These are phyloP conservation scores for Pristionchus maxplancki DNA, from an alignment of 2,888 invertebrate genomes.

Conservation along the genomic window DNA sequence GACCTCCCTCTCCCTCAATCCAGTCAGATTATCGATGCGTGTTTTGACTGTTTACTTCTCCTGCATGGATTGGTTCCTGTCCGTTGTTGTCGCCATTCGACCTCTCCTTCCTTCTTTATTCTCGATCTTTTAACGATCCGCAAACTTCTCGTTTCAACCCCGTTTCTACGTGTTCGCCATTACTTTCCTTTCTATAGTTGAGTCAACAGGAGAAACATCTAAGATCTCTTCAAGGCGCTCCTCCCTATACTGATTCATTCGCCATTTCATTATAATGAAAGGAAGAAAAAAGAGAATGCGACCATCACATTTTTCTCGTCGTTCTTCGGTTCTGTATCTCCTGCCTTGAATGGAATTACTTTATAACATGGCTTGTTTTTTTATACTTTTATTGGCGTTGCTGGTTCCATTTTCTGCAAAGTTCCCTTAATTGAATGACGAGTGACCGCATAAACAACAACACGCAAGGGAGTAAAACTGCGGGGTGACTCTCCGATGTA, in stretches of 20 bases:
- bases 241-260: background rate
- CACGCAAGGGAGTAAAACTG: background rate
- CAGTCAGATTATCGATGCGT: constrained; percentile 16
- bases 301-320: no score
- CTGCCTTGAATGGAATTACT: no score
- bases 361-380: no score
- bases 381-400: no score
- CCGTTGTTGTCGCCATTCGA: background rate
- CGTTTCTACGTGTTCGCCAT: background rate
- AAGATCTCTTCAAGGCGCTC: background rate
- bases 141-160: background rate
- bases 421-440: background rate
- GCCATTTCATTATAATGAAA: background rate
- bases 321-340: no score
- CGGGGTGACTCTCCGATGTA: background rate
- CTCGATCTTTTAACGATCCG: constrained; percentile 1
- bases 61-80: background rate
- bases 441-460: background rate
- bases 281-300: no score
- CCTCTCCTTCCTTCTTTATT: background rate
- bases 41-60: constrained; percentile 1
- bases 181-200: background rate
- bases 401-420: background rate
- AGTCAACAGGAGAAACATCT: background rate
- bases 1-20: background rate